These are phyloP conservation scores for Agelastica alni DNA, from an alignment of 2,888 invertebrate species.

Conservation along the genomic window DNA sequence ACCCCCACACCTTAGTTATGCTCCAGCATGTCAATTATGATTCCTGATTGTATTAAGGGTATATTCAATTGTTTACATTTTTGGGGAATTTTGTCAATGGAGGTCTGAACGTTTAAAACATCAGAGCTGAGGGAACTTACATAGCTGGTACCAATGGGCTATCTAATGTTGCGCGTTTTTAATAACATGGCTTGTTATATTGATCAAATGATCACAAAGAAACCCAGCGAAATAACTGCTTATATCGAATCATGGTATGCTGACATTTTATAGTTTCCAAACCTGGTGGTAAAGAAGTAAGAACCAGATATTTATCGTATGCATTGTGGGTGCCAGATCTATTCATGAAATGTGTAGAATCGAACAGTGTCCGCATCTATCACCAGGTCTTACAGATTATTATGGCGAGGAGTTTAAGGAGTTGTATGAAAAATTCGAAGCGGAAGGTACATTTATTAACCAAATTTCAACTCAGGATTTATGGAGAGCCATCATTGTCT, in stretches of 20 bases:
- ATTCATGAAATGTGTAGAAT: slow-evolving; percentile 93
- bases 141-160: slow-evolving; percentile 94
- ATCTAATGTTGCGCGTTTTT: slow-evolving; percentile 90
- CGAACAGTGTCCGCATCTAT: slow-evolving; percentile 89
- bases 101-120: slow-evolving; percentile 94
- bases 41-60: slow-evolving; percentile 95
- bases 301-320: slow-evolving; percentile 95
- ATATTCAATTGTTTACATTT: slow-evolving; percentile 90
- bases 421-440: slow-evolving; percentile 85
- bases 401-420: slow-evolving; percentile 95
- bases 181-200: slow-evolving; percentile 96
- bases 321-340: slow-evolving; percentile 98
- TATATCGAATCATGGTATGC: slow-evolving; percentile 99
- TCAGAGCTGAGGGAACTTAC: slow-evolving; percentile 83
- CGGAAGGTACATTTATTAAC: slow-evolving; percentile 65
- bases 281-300: slow-evolving; percentile 92
- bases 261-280: slow-evolving; percentile 93
- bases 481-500: slow-evolving; percentile 92
- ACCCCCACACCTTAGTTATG: slow-evolving; percentile 90
- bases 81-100: slow-evolving; percentile 95
- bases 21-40: slow-evolving; percentile 92
- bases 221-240: slow-evolving; percentile 96
- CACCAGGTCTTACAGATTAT: slow-evolving; percentile 85
- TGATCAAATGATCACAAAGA: slow-evolving; percentile 96
- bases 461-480: slow-evolving; percentile 81